Evolutionary conservation across 2,888 invertebrate genomes (phyloP), one percentile per base, ranked within the genome.

Genomic region (Cantharis nigra): DNA sequence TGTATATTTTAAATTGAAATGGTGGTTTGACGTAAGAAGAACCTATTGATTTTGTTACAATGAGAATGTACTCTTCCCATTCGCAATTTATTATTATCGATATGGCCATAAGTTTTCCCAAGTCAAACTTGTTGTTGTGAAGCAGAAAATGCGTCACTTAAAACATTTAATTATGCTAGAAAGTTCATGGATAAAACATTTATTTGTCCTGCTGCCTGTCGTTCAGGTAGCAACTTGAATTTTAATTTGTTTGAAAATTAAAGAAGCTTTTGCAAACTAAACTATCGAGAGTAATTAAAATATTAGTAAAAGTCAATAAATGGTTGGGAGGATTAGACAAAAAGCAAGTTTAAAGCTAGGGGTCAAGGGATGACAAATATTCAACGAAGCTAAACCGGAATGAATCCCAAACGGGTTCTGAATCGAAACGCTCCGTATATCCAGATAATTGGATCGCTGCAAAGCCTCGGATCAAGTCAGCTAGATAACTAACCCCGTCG

Each of bases 361-460:
- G 75, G 78, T 78, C 76, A 74, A 78, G 78, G 78, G 76, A 78
- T 78, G 78, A 78, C 78, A 81, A 81, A 81, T 81, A 81, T 80
- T 80, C 80, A 79, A 80, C 80, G 80, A 79, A 77, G 79, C 79
- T 80, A 80, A 80, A 81, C 79, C 80, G 81, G 80, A 85, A 85
- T 85, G 85, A 83, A 86, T 86, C 86, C 87, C 86, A 85, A 86
- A 87, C 84, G 86, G 85, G 85, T 84, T 83, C 85, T 85, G 86
- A 86, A 86, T 86, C 86, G 86, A 87, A 87, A 87, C 87, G 87
- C 86, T 87, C 84, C 87, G 87, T 87, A 87, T 87, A 88, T 87
- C 87, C 86, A 85, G 87, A 86, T 88, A 88, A 88, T 88, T 88
- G 88, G 88, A 87, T 87, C 85, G 86, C 86, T 83, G 86, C 85